Percentiles rank a stretch among this genome's conserved stretches.
phyloP scores from a whole-genome alignment of 1,140 invertebrate species.

The Drosophila bocki region DNA sequence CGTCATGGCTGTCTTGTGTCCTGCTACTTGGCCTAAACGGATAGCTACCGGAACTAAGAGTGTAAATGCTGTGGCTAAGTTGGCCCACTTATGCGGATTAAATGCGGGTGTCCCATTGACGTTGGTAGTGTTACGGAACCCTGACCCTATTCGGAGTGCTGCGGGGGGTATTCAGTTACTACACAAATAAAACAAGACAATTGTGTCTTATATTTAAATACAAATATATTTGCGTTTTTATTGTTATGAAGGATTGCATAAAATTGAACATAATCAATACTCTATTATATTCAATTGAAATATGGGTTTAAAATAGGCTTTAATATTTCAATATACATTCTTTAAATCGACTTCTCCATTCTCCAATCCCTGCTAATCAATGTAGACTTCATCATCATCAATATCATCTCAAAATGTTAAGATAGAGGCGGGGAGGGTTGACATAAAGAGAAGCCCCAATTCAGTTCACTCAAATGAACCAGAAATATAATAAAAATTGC shows the following conservation, averaged over 20 bases:
- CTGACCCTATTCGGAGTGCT: background rate
- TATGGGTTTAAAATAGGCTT: background rate
- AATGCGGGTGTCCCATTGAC: constrained; percentile 38
- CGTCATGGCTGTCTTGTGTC: constrained; percentile 24
- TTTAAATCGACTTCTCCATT: constrained; percentile 1
- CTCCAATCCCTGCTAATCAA: constrained; percentile 33
- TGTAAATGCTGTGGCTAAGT: constrained; percentile 9
- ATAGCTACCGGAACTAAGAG: constrained; percentile 2
- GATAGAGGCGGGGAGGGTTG: background rate
- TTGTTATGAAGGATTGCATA: background rate
- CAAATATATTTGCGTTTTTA: background rate
- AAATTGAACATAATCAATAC: no score
- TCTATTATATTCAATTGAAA: no score
- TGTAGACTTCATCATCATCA: constrained; percentile 24
- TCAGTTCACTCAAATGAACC: constrained; percentile 25
- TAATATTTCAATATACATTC: no score
- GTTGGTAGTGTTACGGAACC: constrained; percentile 17
- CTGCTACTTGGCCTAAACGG: background rate
- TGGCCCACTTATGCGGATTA: background rate
- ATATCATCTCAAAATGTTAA: constrained; percentile 9
- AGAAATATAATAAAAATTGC: constrained; percentile 70
- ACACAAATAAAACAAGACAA: background rate
- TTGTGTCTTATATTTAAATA: background rate
- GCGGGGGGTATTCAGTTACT: background rate
- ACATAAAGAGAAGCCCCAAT: constrained; percentile 1